These are phyloP conservation scores for Pipistrellus pipistrellus DNA, from an alignment of 2,797 vertebrate genomes.

Conservation along the genomic window DNA sequence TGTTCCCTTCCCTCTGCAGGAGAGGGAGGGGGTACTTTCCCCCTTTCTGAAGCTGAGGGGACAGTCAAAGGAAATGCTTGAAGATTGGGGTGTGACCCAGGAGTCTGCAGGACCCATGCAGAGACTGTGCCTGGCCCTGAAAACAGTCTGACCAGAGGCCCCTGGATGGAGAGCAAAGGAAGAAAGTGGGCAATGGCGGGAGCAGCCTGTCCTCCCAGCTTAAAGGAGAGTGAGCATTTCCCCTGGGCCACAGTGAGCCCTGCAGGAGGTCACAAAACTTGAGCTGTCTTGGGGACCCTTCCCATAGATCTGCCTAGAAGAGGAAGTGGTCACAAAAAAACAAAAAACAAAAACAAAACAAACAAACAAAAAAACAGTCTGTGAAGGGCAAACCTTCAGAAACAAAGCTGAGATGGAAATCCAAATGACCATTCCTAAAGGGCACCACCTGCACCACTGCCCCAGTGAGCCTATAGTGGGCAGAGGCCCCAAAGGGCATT, in stretches of 20 bases:
- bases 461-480: background rate
- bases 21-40: background rate
- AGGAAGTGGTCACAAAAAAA: background rate
- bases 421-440: background rate
- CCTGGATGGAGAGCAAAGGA: background rate
- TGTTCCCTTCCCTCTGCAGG: background rate
- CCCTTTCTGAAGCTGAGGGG: background rate
- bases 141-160: background rate
- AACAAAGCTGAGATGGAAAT: background rate
- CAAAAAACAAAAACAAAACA: too few species aligned
- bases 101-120: background rate
- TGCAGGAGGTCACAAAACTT: background rate
- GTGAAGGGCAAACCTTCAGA: background rate
- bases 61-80: background rate
- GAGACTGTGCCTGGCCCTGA: background rate
- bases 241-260: fast-evolving
- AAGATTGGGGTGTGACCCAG: background rate
- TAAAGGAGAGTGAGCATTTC: fast-evolving
- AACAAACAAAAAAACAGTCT: background rate
- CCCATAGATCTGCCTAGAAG: background rate
- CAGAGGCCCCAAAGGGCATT: background rate
- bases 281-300: background rate
- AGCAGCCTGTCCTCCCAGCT: too few species aligned
- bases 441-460: background rate
- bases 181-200: background rate